Base-by-base conservation (phyloP, 2,113 vertebrate genomes). In the Boleophthalmus pectinirostris region DNA sequence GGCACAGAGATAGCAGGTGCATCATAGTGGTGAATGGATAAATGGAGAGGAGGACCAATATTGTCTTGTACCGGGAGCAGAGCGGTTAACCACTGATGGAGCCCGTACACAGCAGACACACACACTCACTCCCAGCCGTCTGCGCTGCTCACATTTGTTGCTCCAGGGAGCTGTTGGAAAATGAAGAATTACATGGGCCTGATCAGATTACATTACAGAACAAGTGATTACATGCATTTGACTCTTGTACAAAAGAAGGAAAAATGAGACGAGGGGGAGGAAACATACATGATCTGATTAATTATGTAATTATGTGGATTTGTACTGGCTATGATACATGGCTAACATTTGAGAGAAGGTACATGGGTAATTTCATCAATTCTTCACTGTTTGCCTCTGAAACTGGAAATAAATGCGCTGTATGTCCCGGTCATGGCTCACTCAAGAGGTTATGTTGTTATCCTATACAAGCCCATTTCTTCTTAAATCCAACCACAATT, bases 111-210 rank as follows among this genome's bases (percentile, higher is more conserved):
- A 81, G 77, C 82, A 71, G 69, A 84, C 81, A 78, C 66, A 70
- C 53, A 56, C 47, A 56, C n/a, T n/a, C 47, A 70, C 70, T 56
- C 81, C 85, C 87, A 88, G 90, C 79, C 89, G 86, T 91, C 84
- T 88, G 73, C 51, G 6, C 68, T 79, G 61, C 88, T 83, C 85
- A 74, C 73, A 88, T 85, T 80, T 64, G 51, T 88, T 85, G 90
- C 90, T 92, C 88, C 82, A 79, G 90, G 90, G 89, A 92, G 88
- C 88, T 88, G 87, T 90, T 91, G 90, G 82, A 86, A 91, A 90
- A 92, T 92, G 87, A 92, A 91, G 90, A 92, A 91, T 92, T 90
- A 90, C 88, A 90, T 81, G 87, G 86, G 82, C 83, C 81, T 92
- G 88, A 92, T 92, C 90, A 81, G 88, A 92, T 92, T 92, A 90